A percentile compares a stretch with the other conserved stretches of the same genome.
These are phyloP conservation scores for Lasioglossum leucozonium DNA, from an alignment of 2,888 invertebrate genomes.

Conservation along the genomic window DNA sequence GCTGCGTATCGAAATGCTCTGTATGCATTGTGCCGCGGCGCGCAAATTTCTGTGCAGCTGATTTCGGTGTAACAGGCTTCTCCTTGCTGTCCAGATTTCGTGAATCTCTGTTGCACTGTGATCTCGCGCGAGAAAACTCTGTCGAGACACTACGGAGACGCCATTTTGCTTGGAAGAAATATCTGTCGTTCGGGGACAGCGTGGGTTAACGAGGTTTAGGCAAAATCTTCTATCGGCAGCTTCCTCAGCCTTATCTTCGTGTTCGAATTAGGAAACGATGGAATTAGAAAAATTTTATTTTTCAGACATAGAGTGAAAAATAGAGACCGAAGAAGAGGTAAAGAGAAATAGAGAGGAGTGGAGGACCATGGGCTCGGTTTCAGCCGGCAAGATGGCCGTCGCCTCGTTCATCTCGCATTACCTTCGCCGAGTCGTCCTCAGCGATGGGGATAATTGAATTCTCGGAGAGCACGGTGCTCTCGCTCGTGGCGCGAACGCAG, in stretches of 20 bases:
- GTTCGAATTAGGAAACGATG: not conserved
- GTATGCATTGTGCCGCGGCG: not conserved
- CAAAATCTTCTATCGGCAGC: not conserved
- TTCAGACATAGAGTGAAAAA: not conserved
- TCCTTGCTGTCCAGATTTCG: not conserved
- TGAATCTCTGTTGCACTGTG: not conserved
- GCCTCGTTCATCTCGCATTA: slow-evolving; percentile 72
- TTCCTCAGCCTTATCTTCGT: not conserved
- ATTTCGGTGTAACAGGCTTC: not conserved
- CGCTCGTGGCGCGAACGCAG: slow-evolving; percentile 64
- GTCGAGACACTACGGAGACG: not conserved
- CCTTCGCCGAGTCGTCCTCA: slow-evolving; percentile 63
- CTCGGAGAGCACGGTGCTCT: slow-evolving; percentile 59
- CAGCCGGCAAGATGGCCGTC: slow-evolving; percentile 61
- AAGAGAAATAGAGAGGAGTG: not conserved
- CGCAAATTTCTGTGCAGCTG: not conserved
- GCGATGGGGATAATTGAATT: slow-evolving; percentile 78
- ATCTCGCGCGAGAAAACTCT: no score
- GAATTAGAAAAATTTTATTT: not conserved
- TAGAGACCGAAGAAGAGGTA: not conserved
- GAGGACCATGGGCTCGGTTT: slow-evolving; percentile 38
- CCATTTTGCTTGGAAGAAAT: not conserved
- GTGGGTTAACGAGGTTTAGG: not conserved
- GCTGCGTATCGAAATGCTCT: not conserved
- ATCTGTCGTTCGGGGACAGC: not conserved